phyloP scores from a whole-genome alignment of 2,113 vertebrate species.

The Meleagris gallopavo region DNA sequence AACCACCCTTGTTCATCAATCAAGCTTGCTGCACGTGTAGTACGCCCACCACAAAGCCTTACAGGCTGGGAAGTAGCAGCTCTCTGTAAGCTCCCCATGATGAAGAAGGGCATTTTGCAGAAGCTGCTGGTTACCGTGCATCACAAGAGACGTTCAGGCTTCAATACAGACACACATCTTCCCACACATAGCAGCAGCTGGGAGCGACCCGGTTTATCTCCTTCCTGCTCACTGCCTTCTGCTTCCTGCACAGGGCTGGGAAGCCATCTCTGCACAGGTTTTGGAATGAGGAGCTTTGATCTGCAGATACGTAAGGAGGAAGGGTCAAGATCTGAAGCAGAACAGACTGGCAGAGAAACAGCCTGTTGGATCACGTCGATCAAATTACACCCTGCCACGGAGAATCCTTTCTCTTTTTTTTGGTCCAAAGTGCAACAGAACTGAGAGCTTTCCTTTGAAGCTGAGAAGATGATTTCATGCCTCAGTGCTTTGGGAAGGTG shows the following conservation, averaged over 20 bases:
- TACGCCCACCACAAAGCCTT: not conserved
- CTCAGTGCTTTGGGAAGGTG: not conserved
- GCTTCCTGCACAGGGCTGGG: not conserved
- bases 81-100: rapidly evolving
- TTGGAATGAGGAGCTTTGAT: conserved; percentile 32
- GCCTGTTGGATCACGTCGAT: conserved; percentile 17
- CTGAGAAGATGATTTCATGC: conserved; percentile 13
- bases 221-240: not conserved
- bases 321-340: conserved; percentile 21
- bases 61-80: not conserved
- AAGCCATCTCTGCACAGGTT: not conserved
- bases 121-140: not conserved
- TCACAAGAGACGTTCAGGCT: not conserved
- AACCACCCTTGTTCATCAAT: not conserved
- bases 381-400: not conserved
- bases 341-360: not conserved
- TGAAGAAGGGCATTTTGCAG: not conserved
- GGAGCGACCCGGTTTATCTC: not conserved
- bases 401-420: not conserved
- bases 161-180: not conserved
- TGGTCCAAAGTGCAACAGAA: not conserved
- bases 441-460: conserved; percentile 22
- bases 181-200: conserved; percentile 43
- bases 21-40: rapidly evolving
- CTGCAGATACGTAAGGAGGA: conserved; percentile 25